Base-by-base conservation (phyloP, 2,888 invertebrate genomes). In the Dasysyrphus albostriatus region DNA sequence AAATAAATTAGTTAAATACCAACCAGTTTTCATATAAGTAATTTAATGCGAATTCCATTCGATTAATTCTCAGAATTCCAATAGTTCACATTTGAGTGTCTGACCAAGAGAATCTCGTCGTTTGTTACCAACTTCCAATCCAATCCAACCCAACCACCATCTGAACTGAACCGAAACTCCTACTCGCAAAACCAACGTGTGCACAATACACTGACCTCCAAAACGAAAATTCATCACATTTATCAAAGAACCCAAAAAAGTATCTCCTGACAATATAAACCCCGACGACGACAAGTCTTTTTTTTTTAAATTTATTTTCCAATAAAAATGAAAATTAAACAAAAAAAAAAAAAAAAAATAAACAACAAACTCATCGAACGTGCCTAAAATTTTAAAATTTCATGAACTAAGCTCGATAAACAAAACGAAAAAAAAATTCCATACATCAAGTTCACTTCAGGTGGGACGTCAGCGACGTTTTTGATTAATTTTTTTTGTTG, bases 151-250 rank as follows among this genome's bases (percentile, higher is more conserved):
- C 4, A 49, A 59, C 37, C 61, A 42, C 6, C 24, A 61, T 12
- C 24, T 24, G 24, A 24, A 3, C 24, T 24, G 24, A 16, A n/a
- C n/a, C 4, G 7, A n/a, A 74, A 12, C 49, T 24, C 34, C 54
- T 56, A 63, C 47, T 56, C 56, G 24, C 14, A 61, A 14, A 61
- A 61, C 5, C 44, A 67, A 34, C 49, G 4, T 8, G 4, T 29
- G 1, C 49, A 49, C 77, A 58, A 74, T 67, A 49, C 81, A 76
- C 75, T 79, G 83, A 83, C 83, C 83, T 79, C 70, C 70, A 75
- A 56, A 56, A 34, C 59, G 10, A 67, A 44, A 34, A 67, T 19
- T 58, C 51, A 70, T 65, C 44, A 65, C 65, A 82, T 65, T 77
- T 77, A 44, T 77, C 82, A 67, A 58, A 56, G 39, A 24, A 51